phyloP scores from a whole-genome alignment of 2,113 vertebrate species.

The Leiothrix lutea region DNA sequence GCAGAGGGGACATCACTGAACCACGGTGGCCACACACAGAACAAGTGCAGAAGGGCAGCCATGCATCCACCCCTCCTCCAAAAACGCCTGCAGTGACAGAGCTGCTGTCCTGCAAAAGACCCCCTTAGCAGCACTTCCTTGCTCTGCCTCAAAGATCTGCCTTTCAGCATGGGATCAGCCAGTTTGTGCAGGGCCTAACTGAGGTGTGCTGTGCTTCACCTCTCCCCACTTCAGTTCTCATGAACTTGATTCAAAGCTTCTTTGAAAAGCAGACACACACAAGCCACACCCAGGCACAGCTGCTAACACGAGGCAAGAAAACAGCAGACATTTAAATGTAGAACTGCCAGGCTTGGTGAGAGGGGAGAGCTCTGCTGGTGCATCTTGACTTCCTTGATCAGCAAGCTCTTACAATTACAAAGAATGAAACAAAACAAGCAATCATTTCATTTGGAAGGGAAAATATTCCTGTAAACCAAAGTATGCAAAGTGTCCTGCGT shows the following conservation, averaged over 20 bases:
- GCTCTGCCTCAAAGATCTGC: neutral
- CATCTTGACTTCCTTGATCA: neutral
- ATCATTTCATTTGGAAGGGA: neutral
- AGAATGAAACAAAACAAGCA: neutral
- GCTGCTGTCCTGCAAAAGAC: neutral
- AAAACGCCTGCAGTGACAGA: fast-evolving
- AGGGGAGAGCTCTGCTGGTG: neutral
- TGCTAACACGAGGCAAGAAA: conserved; percentile 12
- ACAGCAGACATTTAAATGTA: conserved; percentile 10
- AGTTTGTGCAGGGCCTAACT: fast-evolving
- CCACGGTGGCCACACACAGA: neutral
- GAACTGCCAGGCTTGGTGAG: neutral
- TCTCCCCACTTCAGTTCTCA: neutral
- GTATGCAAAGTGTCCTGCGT: neutral
- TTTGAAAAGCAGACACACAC: neutral
- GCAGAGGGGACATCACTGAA: fast-evolving
- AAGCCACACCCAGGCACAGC: neutral
- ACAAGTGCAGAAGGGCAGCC: neutral
- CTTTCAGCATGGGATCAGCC: fast-evolving
- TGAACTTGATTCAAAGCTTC: neutral
- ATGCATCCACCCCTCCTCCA: fast-evolving
- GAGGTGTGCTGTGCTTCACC: neutral
- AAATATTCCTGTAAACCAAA: neutral
- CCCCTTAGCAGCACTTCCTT: neutral
- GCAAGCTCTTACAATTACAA: neutral